phyloP scores from a whole-genome alignment of 2,113 vertebrate species.

The human (Homo sapiens) region GRCh38 chr2:169366001-169366500 shows the following conservation, averaged over 20 bases:
- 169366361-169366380: no score
- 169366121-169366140: not conserved
- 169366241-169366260: not conserved
- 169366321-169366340: not conserved
- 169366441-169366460: no score
- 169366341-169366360: not conserved
- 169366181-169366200: not conserved
- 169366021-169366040: not conserved
- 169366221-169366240: not conserved
- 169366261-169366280: not conserved
- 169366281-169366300: not conserved
- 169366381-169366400: no score
- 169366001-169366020: conserved; percentile 14
- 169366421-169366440: no score
- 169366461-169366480: no score
- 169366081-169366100: not conserved
- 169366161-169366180: not conserved
- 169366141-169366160: not conserved
- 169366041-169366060: not conserved
- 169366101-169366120: not conserved
- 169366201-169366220: not conserved
- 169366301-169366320: not conserved
- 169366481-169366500: no score
- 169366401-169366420: no score
- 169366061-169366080: not conserved